Evolutionary conservation across 53 echinoderm and acorn worm genomes (phyloP).

Genomic region (Actinopyga echinites): DNA sequence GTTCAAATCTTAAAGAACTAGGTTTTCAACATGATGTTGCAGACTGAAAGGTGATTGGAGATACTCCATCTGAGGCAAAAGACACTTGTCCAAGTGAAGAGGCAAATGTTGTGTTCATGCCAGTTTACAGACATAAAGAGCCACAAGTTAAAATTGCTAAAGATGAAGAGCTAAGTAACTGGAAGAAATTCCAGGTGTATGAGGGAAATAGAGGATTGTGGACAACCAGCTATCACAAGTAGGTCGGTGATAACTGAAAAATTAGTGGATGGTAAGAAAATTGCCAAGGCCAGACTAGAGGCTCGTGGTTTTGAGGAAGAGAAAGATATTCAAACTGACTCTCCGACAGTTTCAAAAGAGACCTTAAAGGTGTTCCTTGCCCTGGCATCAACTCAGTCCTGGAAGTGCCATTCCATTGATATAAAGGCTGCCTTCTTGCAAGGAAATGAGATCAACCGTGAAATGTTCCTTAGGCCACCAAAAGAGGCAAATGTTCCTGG

Average conservation of each 20-base stretch:
- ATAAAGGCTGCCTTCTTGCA: not conserved
- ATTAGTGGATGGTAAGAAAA: conserved; percentile 33
- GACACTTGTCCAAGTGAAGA: not conserved
- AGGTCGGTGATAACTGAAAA: conserved; percentile 59
- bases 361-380: not conserved
- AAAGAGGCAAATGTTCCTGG: not conserved
- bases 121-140: not conserved
- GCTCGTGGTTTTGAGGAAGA: conserved; percentile 58
- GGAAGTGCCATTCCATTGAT: conserved; percentile 8
- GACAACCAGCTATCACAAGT: conserved; percentile 44
- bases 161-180: conserved; percentile 39
- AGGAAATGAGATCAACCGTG: conserved; percentile 7
- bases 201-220: conserved; percentile 38
- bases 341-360: conserved; percentile 13
- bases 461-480: conserved; percentile 9
- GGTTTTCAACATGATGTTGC: too few species aligned
- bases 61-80: too few species aligned
- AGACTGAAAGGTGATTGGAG: too few species aligned
- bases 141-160: conserved; percentile 40
- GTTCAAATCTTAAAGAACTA: too few species aligned
- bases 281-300: conserved; percentile 49
- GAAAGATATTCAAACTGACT: conserved; percentile 19
- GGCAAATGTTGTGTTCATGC: conserved; percentile 40
- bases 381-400: not conserved
- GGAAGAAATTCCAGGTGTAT: conserved; percentile 54